Base-by-base conservation (phyloP, 2,797 vertebrate species). In the Sebastes taczanowskii region DNA sequence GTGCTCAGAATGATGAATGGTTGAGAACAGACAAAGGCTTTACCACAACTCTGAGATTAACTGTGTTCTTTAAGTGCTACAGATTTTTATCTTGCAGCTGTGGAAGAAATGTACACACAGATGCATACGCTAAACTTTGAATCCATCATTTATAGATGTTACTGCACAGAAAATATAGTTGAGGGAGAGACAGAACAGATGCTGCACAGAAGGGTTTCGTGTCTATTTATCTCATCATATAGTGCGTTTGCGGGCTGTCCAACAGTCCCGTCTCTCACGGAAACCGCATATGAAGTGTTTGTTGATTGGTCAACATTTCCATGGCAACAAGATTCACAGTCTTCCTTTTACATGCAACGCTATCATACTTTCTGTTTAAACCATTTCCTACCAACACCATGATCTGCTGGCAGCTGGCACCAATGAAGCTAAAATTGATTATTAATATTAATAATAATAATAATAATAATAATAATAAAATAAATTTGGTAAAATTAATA, bases 211-310 rank as follows among this genome's bases (percentile, higher is more conserved):
- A 1, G 42, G 35, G 32, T 58, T 35, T 62, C 14, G 7, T 34
- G 6, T 60, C 13, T 77, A n/a, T 69, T 81, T 67, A 7, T 55
- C 9, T 25, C 13, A 34, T 25, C 20, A n/a, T 53, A n/a, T 53
- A 53, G 32, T 35, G 55, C 4, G 18, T 46, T 60, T 49, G 9
- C 42, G 42, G 5, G 3, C n/a, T 49, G 30, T n/a, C 70, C 35
- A 11, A 35, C 13, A 61, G 29, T 7, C 49, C 22, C 30, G 16
- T 49, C 2, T 82, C 9, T 20, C 5, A 71, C 2, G 3, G 66
- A 89, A 88, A 88, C 84, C 58, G 1, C 81, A 78, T 2, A 10
- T 5, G 18, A 23, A 88, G 66, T 73, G 77, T 74, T 74, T 27
- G 42, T 0, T 76, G 42, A 55, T 69, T 62, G 76, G 81, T 86